Evolutionary conservation across 2,888 invertebrate genomes (phyloP).

Genomic region (Uloborus plumipes): DNA sequence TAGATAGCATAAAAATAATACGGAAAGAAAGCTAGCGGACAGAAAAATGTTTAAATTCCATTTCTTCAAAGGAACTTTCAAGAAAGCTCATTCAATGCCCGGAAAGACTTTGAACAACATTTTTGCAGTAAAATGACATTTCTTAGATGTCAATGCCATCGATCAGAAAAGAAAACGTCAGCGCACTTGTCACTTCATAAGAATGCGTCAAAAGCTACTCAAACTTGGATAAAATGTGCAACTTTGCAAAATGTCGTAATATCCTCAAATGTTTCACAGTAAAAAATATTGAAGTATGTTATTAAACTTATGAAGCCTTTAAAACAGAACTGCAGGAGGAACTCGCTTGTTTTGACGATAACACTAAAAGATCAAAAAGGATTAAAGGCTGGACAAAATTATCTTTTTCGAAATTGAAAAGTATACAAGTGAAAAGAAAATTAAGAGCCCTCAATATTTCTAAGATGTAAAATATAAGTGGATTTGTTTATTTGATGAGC

Average conservation of each 20-base stretch:
- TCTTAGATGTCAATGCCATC: background rate
- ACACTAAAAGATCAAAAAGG: no score
- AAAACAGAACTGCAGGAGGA: no score
- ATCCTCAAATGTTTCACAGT: background rate
- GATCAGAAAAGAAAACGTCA: conserved; percentile 4
- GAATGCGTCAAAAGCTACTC: background rate
- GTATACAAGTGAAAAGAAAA: no score
- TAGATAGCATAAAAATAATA: background rate
- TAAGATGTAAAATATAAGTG: no score
- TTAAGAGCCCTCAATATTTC: no score
- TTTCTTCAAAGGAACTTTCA: background rate
- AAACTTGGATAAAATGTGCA: conserved; percentile 3
- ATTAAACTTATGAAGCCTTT: background rate
- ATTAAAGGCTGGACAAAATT: no score
- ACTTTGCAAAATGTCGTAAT: background rate
- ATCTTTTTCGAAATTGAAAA: no score
- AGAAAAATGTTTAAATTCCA: background rate
- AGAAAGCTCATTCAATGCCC: conserved; percentile 7
- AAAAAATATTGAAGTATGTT: background rate
- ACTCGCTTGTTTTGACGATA: no score
- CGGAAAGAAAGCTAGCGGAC: background rate
- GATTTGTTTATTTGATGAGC: no score
- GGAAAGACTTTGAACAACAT: conserved; percentile 9
- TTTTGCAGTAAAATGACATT: background rate
- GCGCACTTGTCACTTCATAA: background rate